These are phyloP conservation scores for Pungitius pungitius DNA, from an alignment of 2,113 vertebrate genomes.

Conservation along the genomic window DNA sequence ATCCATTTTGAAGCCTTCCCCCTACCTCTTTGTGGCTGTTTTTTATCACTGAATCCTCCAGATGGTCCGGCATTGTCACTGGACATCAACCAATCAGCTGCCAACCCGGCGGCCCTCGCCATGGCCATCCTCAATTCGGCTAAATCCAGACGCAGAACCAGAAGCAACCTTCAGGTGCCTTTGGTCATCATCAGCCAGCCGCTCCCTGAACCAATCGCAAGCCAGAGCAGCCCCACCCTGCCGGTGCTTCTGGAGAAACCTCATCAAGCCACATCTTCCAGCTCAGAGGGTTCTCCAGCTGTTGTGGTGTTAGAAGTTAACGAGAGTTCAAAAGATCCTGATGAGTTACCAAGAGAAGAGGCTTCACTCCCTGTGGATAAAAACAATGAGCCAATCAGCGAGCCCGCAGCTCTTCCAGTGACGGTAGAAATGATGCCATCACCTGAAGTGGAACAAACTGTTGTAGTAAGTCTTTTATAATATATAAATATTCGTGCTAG, in stretches of 20 bases:
- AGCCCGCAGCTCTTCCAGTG: not conserved
- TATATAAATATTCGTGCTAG: too few species aligned
- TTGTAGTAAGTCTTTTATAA: slow-evolving; percentile 13
- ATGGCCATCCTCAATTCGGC: slow-evolving; percentile 33
- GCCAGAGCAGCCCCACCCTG: not conserved
- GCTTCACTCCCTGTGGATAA: slow-evolving; percentile 35
- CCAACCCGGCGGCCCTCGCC: slow-evolving; percentile 26
- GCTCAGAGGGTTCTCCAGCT: not conserved
- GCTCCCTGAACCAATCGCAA: slow-evolving; percentile 1
- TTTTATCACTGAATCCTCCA: too few species aligned
- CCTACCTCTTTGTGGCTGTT: too few species aligned
- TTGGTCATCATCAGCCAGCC: slow-evolving; percentile 48
- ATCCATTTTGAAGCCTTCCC: too few species aligned
- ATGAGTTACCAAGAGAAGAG: not conserved
- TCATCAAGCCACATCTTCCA: not conserved
- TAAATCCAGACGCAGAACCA: not conserved
- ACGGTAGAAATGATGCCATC: not conserved
- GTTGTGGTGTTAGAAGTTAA: slow-evolving; percentile 10
- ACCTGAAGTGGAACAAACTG: not conserved
- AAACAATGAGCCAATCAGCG: not conserved
- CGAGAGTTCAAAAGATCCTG: not conserved
- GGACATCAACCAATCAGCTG: slow-evolving; percentile 29
- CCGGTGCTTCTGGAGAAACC: not conserved
- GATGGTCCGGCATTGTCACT: slow-evolving; percentile 14
- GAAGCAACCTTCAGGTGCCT: slow-evolving; percentile 20